phyloP scores from a whole-genome alignment of 1,140 invertebrate species.

The Euborellia annulipes region DNA sequence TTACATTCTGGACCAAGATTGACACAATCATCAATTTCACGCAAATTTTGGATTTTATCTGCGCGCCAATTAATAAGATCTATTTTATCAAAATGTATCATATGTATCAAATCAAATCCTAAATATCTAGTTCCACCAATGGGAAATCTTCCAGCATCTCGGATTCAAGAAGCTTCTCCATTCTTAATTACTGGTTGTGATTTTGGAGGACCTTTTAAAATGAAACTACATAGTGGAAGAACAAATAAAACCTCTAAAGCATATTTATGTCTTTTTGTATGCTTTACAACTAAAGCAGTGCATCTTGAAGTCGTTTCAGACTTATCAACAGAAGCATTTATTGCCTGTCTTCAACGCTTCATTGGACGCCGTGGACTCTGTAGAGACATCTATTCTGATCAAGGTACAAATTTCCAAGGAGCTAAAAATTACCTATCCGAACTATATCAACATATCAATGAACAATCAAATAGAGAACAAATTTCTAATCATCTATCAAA shows the following conservation, averaged over 20 bases:
- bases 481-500: slow-evolving; percentile 1
- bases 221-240: not conserved
- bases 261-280: slow-evolving; percentile 20
- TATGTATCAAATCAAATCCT: slow-evolving; percentile 18
- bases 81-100: slow-evolving; percentile 17
- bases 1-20: slow-evolving; percentile 23
- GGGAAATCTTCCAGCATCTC: slow-evolving; percentile 19
- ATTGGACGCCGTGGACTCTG: slow-evolving; percentile 19
- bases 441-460: slow-evolving; percentile 7
- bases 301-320: slow-evolving; percentile 22
- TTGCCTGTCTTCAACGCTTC: slow-evolving; percentile 23
- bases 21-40: slow-evolving; percentile 10
- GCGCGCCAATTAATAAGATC: not conserved
- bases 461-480: not conserved
- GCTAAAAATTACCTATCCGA: slow-evolving; percentile 18
- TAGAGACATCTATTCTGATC: slow-evolving; percentile 20
- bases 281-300: slow-evolving; percentile 19
- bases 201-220: slow-evolving; percentile 21
- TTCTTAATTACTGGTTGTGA: slow-evolving; percentile 20
- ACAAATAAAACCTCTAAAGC: slow-evolving; percentile 11
- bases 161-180: slow-evolving; percentile 17
- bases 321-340: slow-evolving; percentile 17
- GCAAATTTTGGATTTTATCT: slow-evolving; percentile 2
- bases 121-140: slow-evolving; percentile 18
- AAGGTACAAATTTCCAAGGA: slow-evolving; percentile 27